Base-by-base conservation (phyloP, 2,888 invertebrate genomes). In the Cynaeus angustus region DNA sequence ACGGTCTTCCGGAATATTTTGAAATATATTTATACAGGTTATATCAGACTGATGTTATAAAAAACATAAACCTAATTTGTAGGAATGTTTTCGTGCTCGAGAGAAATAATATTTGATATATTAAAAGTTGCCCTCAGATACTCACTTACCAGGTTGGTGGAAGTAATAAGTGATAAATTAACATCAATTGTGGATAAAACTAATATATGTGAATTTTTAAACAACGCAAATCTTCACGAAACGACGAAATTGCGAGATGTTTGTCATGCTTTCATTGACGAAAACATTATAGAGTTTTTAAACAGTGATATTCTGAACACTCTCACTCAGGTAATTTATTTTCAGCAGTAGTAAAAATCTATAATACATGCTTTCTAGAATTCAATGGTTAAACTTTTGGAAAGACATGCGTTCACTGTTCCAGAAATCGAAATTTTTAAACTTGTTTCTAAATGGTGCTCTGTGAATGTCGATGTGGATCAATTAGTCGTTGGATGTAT, bases 401-500 rank as follows among this genome's bases (percentile, higher is more conserved):
- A 52, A 52, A 28, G 52, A 52, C 28, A 52, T 13, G 6, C 52
- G 1, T 52, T 52, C 12, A 7, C 1, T 33, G 12, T 3, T 16
- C 52, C 30, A 1, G 52, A 52, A 52, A 28, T 33, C 13, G 33
- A n/a, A 10, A 52, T 52, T 28, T 52, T 52, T 28, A 10, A 52
- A 7, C 3, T n/a, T 5, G 30, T 28, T 5, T n/a, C 33, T 7
- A 26, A 52, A 8, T 52, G 52, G 52, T 33, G 52, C 6, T 4
- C 26, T 28, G 12, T 10, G 8, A 52, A 52, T 16, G 28, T 3
- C 9, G 28, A 52, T 8, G 28, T 28, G 5, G 52, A 26, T n/a
- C 4, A 52, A 28, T n/a, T 28, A 16, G 52, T 52, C 5, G 10
- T 52, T n/a, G 6, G 28, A n/a, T 52, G 52, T 28, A 28, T 52